Evolutionary conservation across 2,797 vertebrate species (phyloP).

Genomic region (Myotis vivesi): DNA sequence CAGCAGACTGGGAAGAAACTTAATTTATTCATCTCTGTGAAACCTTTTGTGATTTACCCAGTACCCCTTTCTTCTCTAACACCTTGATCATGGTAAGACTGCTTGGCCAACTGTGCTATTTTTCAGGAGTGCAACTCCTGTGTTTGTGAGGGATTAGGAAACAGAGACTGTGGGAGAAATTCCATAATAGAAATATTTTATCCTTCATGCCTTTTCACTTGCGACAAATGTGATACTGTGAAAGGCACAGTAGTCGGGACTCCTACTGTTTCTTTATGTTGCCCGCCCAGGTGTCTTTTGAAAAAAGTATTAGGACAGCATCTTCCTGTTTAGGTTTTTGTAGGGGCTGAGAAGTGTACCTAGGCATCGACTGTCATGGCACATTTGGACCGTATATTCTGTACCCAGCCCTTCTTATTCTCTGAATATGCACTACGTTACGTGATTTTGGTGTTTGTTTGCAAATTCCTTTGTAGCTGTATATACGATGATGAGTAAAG

Average conservation of each 20-base stretch:
- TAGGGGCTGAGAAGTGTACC: not conserved
- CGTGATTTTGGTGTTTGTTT: not conserved
- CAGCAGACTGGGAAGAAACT: not conserved
- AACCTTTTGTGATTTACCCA: not conserved
- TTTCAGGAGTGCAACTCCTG: not conserved
- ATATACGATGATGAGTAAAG: not conserved
- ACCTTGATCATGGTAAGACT: not conserved
- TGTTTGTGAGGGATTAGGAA: not conserved
- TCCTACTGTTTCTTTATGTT: not conserved
- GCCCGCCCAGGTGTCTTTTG: not conserved
- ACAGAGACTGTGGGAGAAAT: not conserved
- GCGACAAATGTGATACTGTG: not conserved
- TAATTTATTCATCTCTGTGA: not conserved
- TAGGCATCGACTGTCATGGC: not conserved
- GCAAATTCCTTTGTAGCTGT: not conserved
- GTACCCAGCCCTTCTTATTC: not conserved
- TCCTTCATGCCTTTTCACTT: conserved; percentile 10
- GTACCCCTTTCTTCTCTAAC: not conserved
- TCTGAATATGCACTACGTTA: not conserved
- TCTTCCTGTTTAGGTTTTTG: not conserved
- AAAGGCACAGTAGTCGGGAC: not conserved
- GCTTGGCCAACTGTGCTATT: not conserved
- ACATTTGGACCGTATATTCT: not conserved
- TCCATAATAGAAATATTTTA: not conserved
- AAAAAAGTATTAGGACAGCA: not conserved